phyloP scores from a whole-genome alignment of 2,888 invertebrate genomes.

The Pollenia amentaria region DNA sequence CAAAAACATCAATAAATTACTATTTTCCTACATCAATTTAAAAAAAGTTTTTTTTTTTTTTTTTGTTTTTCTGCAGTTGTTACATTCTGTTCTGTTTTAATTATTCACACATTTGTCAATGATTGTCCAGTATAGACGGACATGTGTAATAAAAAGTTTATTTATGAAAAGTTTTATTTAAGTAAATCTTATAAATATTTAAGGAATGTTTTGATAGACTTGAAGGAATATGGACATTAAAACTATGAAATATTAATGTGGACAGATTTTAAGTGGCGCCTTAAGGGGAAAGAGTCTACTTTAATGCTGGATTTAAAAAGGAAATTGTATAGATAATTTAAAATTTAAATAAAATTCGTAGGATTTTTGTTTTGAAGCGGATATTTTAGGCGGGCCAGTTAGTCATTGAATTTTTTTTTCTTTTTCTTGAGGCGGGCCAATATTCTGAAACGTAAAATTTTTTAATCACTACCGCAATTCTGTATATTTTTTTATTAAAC shows the following conservation, averaged over 20 bases:
- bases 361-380: no score
- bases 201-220: background rate
- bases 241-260: background rate
- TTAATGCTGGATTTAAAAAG: no score
- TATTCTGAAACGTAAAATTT: no score
- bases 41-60: slow-evolving; percentile 33
- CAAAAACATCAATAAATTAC: slow-evolving; percentile 66
- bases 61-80: background rate
- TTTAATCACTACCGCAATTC: no score
- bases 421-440: no score
- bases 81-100: slow-evolving; percentile 53
- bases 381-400: no score
- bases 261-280: background rate
- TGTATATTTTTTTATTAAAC: no score
- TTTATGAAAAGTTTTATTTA: slow-evolving; percentile 31
- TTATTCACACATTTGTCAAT: slow-evolving; percentile 72
- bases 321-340: no score
- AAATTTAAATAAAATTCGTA: no score
- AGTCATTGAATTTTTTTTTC: no score
- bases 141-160: slow-evolving; percentile 27
- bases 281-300: background rate
- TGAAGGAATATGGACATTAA: background rate
- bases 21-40: slow-evolving; percentile 67
- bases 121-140: slow-evolving; percentile 43
- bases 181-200: slow-evolving; percentile 26